Evolutionary conservation across 2,797 vertebrate species (phyloP).

Genomic region (Sarcoramphus papa): DNA sequence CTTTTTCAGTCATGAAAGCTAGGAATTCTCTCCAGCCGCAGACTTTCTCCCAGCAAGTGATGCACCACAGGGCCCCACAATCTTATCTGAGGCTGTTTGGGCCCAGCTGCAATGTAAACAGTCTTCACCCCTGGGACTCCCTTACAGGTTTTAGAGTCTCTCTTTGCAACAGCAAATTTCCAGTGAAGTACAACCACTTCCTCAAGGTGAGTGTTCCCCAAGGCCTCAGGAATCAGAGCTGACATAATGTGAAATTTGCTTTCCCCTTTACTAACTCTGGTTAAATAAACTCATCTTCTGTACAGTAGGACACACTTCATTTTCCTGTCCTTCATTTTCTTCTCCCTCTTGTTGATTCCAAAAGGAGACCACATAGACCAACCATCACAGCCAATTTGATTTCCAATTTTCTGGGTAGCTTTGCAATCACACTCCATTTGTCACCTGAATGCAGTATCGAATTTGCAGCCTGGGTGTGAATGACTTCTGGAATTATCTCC

Average conservation of each 20-base stretch:
- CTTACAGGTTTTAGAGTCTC: neutral
- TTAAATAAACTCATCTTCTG: slow-evolving; percentile 8
- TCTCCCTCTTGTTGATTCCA: slow-evolving; percentile 1
- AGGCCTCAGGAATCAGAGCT: neutral
- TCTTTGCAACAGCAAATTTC: neutral
- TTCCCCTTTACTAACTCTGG: neutral
- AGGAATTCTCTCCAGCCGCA: neutral
- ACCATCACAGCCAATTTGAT: slow-evolving; percentile 14
- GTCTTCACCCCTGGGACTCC: neutral
- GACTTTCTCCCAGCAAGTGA: neutral
- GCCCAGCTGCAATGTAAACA: neutral
- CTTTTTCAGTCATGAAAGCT: neutral
- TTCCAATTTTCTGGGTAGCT: slow-evolving; percentile 37
- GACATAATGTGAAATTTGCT: neutral
- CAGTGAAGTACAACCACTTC: neutral
- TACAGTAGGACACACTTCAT: neutral
- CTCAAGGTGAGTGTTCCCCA: neutral
- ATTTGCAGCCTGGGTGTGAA: slow-evolving; percentile 22
- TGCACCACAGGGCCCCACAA: neutral
- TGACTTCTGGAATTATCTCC: slow-evolving; percentile 34
- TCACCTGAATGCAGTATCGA: neutral
- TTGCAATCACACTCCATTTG: slow-evolving; percentile 17
- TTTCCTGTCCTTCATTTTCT: slow-evolving; percentile 1
- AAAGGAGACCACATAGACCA: slow-evolving; percentile 9
- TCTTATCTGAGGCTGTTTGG: neutral